Conservation (phyloP, 1,140 invertebrate species). For the Drosophila elegans region DNA sequence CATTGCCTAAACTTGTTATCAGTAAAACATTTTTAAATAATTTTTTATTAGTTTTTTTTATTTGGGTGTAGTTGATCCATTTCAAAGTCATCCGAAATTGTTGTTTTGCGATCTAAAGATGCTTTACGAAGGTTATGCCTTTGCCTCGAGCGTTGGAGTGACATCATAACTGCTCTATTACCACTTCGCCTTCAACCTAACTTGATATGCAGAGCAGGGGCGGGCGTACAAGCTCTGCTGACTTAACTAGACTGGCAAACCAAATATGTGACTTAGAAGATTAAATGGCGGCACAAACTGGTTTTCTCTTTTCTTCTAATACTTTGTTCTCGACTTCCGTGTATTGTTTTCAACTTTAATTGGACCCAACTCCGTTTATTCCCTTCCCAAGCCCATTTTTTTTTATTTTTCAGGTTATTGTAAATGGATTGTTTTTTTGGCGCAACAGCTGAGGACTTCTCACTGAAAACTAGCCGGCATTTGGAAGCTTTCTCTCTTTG, state of each 20-base stretch:
- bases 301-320: conserved; percentile 32
- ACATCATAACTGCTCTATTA: conserved; percentile 60
- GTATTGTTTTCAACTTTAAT: conserved; percentile 68
- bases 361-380: conserved; percentile 13
- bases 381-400: not conserved
- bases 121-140: conserved; percentile 31
- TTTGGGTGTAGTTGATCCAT: not conserved
- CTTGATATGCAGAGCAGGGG: conserved; percentile 81
- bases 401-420: conserved; percentile 14
- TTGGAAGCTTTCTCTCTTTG: conserved; percentile 30
- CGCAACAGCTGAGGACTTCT: conserved; percentile 45
- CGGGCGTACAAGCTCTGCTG: conserved; percentile 54
- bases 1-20: too few species aligned
- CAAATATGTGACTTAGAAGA: conserved; percentile 68
- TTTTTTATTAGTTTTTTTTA: too few species aligned
- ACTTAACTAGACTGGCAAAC: conserved; percentile 72
- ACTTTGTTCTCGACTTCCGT: conserved; percentile 59
- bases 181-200: conserved; percentile 59
- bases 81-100: conserved; percentile 16
- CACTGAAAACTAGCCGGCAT: conserved; percentile 40
- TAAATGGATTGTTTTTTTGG: conserved; percentile 63
- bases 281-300: conserved; percentile 60
- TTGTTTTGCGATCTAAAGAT: conserved; percentile 3
- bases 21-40: too few species aligned
- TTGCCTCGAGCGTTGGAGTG: conserved; percentile 27